Conservation (phyloP, 2,113 vertebrate species). For the Oceanodroma tethys region DNA sequence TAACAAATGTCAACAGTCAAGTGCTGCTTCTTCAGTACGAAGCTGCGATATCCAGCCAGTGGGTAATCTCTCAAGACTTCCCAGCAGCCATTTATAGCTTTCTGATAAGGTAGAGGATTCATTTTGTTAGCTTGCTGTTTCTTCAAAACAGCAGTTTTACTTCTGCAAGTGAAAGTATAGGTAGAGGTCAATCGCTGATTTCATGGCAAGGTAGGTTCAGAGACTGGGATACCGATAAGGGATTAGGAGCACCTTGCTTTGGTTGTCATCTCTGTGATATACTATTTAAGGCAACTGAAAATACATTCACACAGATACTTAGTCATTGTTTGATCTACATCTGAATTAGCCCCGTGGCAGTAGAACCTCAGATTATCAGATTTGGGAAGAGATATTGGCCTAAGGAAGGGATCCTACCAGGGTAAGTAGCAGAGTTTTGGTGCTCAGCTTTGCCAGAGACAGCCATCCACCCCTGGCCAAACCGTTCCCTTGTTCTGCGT, state of each 20-base stretch:
- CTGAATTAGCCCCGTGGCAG: background rate
- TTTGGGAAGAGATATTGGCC: background rate
- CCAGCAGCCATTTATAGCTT: background rate
- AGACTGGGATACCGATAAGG: background rate
- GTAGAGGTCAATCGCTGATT: background rate
- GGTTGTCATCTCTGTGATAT: background rate
- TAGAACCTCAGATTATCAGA: background rate
- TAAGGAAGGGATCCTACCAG: background rate
- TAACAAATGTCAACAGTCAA: conserved; percentile 50
- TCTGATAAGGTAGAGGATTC: conserved; percentile 1
- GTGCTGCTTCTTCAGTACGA: background rate
- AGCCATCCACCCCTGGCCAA: background rate
- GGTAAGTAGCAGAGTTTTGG: background rate
- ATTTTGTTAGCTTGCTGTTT: background rate
- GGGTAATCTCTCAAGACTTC: conserved; percentile 24
- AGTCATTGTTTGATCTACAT: background rate
- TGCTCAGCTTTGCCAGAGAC: background rate
- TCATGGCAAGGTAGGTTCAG: background rate
- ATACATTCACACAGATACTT: background rate
- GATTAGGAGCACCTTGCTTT: background rate
- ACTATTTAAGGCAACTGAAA: background rate
- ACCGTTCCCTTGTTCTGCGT: background rate
- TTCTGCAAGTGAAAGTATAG: background rate
- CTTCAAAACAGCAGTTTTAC: background rate
- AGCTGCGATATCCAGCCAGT: background rate